Conservation (phyloP, 2,113 vertebrate species). For the Elgaria multicarinata region DNA sequence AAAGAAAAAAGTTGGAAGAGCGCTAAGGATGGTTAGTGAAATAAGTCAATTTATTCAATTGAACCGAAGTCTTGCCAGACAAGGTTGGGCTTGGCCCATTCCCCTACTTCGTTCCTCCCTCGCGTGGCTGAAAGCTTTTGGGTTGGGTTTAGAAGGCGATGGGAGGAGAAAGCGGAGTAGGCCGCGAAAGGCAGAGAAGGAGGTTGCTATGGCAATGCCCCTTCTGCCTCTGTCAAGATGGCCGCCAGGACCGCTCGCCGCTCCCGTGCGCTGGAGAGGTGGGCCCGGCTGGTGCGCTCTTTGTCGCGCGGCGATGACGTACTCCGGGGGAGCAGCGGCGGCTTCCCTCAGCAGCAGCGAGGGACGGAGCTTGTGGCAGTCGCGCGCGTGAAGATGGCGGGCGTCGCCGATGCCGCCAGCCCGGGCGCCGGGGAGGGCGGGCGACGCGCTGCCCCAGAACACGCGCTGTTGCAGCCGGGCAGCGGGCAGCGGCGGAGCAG, state of each 20-base stretch:
- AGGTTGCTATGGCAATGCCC: not conserved
- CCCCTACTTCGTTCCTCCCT: not conserved
- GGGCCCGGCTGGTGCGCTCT: not conserved
- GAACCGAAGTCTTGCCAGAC: not conserved
- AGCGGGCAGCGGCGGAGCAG: conserved; percentile 61
- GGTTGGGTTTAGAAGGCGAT: not conserved
- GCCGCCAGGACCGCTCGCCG: conserved; percentile 5
- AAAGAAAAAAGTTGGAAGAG: not conserved
- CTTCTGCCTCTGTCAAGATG: conserved; percentile 33
- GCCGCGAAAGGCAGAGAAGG: not conserved
- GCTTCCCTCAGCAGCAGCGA: not conserved
- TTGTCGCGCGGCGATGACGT: conserved; percentile 61
- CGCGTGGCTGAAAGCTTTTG: not conserved
- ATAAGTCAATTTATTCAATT: not conserved
- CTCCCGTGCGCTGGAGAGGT: not conserved
- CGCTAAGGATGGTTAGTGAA: not conserved
- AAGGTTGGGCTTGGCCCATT: not conserved
- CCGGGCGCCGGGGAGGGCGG: conserved; percentile 51
- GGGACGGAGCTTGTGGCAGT: not conserved
- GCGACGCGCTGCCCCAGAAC: conserved; percentile 51
- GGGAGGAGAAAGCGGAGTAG: not conserved
- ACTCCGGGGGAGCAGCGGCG: conserved; percentile 14
- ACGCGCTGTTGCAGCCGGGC: conserved; percentile 22
- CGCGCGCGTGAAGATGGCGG: conserved; percentile 68
- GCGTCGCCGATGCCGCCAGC: conserved; percentile 55